A percentile compares a stretch with the other conserved stretches of the same genome.
phyloP scores from a whole-genome alignment of 1,140 invertebrate species.

The Eciton burchellii region DNA sequence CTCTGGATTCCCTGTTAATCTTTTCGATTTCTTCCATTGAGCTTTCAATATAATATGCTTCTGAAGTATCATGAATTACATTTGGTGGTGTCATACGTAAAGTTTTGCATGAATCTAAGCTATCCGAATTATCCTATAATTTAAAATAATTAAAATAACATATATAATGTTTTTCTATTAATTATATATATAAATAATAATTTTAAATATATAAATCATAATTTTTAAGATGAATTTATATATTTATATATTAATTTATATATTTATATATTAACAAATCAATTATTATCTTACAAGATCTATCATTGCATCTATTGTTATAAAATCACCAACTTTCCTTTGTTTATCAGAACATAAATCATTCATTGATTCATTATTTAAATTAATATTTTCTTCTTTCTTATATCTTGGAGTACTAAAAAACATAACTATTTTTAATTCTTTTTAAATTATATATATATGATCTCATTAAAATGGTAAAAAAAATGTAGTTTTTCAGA shows the following conservation, averaged over 20 bases:
- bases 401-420: slow-evolving; percentile 48
- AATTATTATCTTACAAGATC: slow-evolving; percentile 52
- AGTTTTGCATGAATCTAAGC: background rate
- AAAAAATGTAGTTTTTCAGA: background rate
- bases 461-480: background rate
- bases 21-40: background rate
- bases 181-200: background rate
- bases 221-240: background rate
- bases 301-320: slow-evolving; percentile 58
- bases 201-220: slow-evolving; percentile 13
- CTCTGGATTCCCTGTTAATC: background rate
- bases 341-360: background rate
- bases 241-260: background rate
- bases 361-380: background rate
- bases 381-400: background rate
- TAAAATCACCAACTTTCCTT: background rate
- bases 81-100: background rate
- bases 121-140: slow-evolving; percentile 62
- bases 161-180: background rate
- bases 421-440: slow-evolving; percentile 16
- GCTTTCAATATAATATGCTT: slow-evolving; percentile 26
- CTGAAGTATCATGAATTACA: background rate
- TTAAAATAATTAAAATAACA: slow-evolving; percentile 13
- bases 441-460: background rate
- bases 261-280: background rate